These are phyloP conservation scores for Hippocampus barbouri DNA, from an alignment of 2,113 vertebrate genomes.

Conservation along the genomic window DNA sequence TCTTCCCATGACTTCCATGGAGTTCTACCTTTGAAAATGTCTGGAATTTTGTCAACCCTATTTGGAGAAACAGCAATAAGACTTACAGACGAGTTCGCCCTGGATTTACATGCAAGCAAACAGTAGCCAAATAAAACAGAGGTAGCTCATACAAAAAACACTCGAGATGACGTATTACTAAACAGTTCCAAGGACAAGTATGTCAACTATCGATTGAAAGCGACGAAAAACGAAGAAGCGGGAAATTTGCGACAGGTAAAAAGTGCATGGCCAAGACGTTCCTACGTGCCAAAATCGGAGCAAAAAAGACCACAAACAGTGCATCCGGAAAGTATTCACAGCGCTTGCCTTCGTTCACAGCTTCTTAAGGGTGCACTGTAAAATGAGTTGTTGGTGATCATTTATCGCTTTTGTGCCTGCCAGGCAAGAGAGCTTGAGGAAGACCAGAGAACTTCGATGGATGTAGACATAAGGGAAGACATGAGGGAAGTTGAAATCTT, in stretches of 20 bases:
- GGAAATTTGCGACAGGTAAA: background rate
- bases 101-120: conserved; percentile 20
- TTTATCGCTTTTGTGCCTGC: no score
- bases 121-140: conserved; percentile 24
- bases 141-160: conserved; percentile 52
- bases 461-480: no score
- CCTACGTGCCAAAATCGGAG: background rate
- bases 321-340: background rate
- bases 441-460: no score
- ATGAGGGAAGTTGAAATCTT: no score
- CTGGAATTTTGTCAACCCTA: background rate
- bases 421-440: no score
- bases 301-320: background rate
- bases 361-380: no score
- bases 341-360: background rate
- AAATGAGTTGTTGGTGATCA: no score
- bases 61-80: conserved; percentile 1
- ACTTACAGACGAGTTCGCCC: conserved; percentile 16
- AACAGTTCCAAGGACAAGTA: conserved; percentile 3
- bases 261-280: background rate
- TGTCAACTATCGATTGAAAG: conserved; percentile 21
- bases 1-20: background rate
- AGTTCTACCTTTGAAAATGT: no score
- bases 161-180: conserved; percentile 19
- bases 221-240: background rate